A percentile compares a stretch with the other conserved stretches of the same genome.
Evolutionary conservation across 92 coral and sea anemone genomes (phyloP).

Genomic region (Palythoa caribaeorum): DNA sequence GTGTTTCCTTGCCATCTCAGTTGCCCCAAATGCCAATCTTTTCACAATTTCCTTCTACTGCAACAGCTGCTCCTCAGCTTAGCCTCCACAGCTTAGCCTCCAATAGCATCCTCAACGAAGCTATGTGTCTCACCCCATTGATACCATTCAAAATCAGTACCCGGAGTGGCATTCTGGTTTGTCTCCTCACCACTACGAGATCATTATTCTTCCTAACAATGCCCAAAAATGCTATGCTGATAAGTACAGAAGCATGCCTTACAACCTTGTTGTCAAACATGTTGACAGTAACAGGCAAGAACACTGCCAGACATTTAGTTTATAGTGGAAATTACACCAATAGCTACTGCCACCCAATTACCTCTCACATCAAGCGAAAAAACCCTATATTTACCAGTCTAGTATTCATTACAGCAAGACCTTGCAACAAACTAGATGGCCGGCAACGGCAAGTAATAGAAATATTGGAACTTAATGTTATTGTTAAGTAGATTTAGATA

Average conservation of each 20-base stretch:
- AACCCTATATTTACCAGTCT: constrained; percentile 13
- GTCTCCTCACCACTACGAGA: constrained; percentile 49
- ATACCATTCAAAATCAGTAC: constrained; percentile 6
- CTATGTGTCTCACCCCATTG: neutral
- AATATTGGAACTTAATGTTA: constrained; percentile 25
- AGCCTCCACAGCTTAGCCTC: too few relatives aligned
- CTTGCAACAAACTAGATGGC: constrained; percentile 34
- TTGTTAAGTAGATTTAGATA: constrained; percentile 27
- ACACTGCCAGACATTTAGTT: constrained; percentile 40
- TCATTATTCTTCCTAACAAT: constrained; percentile 46
- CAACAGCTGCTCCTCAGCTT: neutral
- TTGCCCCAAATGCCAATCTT: too few relatives aligned
- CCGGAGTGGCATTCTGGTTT: constrained; percentile 48
- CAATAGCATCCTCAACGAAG: constrained; percentile 12
- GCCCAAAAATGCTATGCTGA: constrained; percentile 36
- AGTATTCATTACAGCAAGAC: constrained; percentile 14
- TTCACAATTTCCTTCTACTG: too few relatives aligned
- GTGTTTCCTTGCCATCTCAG: too few relatives aligned
- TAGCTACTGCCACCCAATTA: constrained; percentile 37
- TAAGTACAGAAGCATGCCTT: constrained; percentile 28
- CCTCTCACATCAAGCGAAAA: constrained; percentile 24
- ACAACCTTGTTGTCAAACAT: constrained; percentile 39
- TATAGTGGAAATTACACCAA: constrained; percentile 44
- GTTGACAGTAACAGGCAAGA: constrained; percentile 44
- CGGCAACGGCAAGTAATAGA: constrained; percentile 31